These are phyloP conservation scores for Lepus timidus DNA, from an alignment of 2,113 vertebrate species.

Conservation along the genomic window DNA sequence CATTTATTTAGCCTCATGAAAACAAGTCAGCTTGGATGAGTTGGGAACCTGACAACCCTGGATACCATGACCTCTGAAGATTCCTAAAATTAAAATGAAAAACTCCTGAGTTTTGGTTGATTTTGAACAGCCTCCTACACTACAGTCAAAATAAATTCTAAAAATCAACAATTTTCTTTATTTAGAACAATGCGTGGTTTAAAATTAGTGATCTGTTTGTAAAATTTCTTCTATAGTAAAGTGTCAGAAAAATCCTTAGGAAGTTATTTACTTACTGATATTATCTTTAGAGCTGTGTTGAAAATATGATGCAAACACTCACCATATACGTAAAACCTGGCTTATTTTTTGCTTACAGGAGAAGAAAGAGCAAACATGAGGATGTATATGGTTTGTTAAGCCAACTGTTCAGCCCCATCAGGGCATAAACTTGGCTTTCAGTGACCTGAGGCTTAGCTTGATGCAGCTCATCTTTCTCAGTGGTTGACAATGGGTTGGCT, in stretches of 20 bases:
- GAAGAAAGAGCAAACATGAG: background rate
- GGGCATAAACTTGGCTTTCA: background rate
- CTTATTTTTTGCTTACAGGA: background rate
- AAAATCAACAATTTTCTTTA: background rate
- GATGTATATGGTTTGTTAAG: background rate
- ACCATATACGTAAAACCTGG: background rate
- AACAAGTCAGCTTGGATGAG: background rate
- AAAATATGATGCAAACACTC: background rate
- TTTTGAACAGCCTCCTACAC: slow-evolving; percentile 7
- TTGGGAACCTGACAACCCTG: background rate
- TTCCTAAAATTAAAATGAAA: background rate
- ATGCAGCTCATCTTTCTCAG: background rate
- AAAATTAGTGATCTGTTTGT: background rate
- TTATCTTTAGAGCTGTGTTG: slow-evolving; percentile 32
- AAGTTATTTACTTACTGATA: background rate
- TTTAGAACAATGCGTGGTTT: background rate
- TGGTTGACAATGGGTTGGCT: background rate
- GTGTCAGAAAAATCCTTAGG: slow-evolving; percentile 2
- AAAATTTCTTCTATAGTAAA: background rate
- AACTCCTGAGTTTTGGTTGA: background rate
- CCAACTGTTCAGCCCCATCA: background rate
- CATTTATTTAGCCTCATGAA: background rate
- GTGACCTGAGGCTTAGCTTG: background rate
- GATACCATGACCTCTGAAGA: background rate
- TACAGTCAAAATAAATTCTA: background rate